Percentiles rank a stretch among this genome's conserved stretches.
These are phyloP conservation scores for Crepidodera aurea DNA, from an alignment of 2,888 invertebrate species.

Conservation along the genomic window DNA sequence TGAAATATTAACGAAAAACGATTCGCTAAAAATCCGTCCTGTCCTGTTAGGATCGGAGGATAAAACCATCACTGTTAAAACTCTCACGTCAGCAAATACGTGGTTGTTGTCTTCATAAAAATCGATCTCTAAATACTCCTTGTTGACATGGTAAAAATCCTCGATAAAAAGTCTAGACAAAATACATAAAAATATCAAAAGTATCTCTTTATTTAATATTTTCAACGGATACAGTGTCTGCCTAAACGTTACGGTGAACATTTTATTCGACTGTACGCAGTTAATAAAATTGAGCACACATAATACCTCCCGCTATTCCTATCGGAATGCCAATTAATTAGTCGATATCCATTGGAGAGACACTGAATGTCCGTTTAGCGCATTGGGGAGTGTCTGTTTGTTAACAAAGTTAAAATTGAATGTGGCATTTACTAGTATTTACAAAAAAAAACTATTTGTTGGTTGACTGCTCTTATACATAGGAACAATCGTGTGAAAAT, in stretches of 20 bases:
- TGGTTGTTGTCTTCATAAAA: conserved; percentile 5
- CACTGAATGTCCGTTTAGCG: conserved; percentile 18
- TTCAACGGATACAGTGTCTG: neutral
- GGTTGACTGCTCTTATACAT: too few relatives aligned
- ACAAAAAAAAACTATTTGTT: too few relatives aligned
- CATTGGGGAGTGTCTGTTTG: conserved; percentile 11
- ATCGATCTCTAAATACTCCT: neutral
- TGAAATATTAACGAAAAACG: too few relatives aligned
- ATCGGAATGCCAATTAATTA: conserved; percentile 28
- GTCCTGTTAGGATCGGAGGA: too few relatives aligned
- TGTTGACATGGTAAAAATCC: neutral
- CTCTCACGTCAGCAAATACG: neutral
- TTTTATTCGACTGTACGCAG: conserved; percentile 8
- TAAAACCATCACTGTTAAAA: neutral
- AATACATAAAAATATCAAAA: conserved; percentile 5
- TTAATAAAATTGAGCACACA: conserved; percentile 19
- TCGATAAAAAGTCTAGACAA: conserved; percentile 3
- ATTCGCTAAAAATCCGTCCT: too few relatives aligned
- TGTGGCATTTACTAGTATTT: neutral
- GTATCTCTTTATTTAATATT: neutral
- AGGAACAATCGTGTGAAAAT: too few relatives aligned
- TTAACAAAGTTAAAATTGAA: neutral
- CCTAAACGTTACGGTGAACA: neutral
- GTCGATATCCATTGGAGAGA: conserved; percentile 20
- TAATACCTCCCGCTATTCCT: conserved; percentile 15